These are phyloP conservation scores for Aphelinus atriplicis DNA, from an alignment of 1,140 invertebrate genomes.

Conservation along the genomic window DNA sequence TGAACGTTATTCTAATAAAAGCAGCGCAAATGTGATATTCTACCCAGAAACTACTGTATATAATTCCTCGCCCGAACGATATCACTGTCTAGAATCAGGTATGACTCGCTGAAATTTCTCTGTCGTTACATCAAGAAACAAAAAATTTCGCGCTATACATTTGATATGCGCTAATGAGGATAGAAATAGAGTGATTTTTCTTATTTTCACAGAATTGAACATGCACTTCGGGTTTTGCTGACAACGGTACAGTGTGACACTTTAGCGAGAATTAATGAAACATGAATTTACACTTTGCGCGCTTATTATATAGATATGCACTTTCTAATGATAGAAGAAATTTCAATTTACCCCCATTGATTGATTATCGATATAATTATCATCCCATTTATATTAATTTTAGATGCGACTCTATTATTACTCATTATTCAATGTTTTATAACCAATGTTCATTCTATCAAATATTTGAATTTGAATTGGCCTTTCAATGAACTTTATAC, in stretches of 20 bases:
- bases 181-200: not conserved
- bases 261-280: constrained; percentile 7
- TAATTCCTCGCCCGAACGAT: not conserved
- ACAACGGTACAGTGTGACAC: not conserved
- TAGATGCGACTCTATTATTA: no score
- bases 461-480: no score
- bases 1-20: constrained; percentile 31
- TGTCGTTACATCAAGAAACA: not conserved
- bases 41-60: no score
- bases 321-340: no score
- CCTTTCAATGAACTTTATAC: no score
- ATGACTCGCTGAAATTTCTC: not conserved
- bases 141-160: not conserved
- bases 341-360: no score
- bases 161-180: constrained; percentile 17
- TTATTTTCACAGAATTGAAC: not conserved
- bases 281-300: no score
- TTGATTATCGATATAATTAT: no score
- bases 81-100: not conserved
- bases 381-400: no score
- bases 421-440: no score
- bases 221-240: not conserved
- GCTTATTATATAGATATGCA: no score
- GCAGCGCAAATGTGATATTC: not conserved
- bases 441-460: no score